Evolutionary conservation across 1,140 invertebrate species (phyloP), one percentile per base, ranked within the genome.

Genomic region (Panonychus citri): DNA sequence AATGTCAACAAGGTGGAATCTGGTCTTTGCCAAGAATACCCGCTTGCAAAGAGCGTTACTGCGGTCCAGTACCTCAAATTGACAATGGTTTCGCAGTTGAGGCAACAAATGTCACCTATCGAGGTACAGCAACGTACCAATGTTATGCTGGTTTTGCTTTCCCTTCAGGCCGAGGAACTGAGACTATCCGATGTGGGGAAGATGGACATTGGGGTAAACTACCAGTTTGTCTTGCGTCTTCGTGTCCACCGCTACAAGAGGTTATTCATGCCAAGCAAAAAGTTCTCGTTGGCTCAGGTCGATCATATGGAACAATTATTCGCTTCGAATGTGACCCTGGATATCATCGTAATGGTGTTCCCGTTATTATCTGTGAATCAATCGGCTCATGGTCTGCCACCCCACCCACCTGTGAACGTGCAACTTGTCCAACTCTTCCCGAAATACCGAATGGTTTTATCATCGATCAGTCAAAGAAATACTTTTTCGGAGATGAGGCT

Each of bases 101-200:
- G 50, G 88, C 89, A 1, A 83, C 85, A 0, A 95, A 94, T 68
- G 89, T 95, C 3, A 94, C 89, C 1, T 95, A 87, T 63, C 77
- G 78, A 59, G 90, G 89, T 15, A 74, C 87, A 61, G 89, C 88
- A 25, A 90, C 85, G 60, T 96, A 94, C 68, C 85, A 91, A 64
- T 95, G 90, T 69, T 94, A 95, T 65, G 87, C 89, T 40, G 90
- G 90, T 34, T 96, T 95, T 68, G 85, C 83, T 55, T 94, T 96
- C 65, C 78, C 84, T 5, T 83, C 85, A 40, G 81, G 82, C 56
- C 75, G 81, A 63, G 83, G 85, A 1, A 82, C 83, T 40, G 88
- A 94, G 71, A 82, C 81, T 64, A 86, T 93, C 58, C 83, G 82
- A 15, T 93, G 88, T 63, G 70, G 85, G 58, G 78, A 84, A 52